A percentile compares a stretch with the other conserved stretches of the same genome.
These are phyloP conservation scores for Aurelia aurita DNA, from an alignment of 30 jellyfish, hydroid and myxozoan species.

Conservation along the genomic window DNA sequence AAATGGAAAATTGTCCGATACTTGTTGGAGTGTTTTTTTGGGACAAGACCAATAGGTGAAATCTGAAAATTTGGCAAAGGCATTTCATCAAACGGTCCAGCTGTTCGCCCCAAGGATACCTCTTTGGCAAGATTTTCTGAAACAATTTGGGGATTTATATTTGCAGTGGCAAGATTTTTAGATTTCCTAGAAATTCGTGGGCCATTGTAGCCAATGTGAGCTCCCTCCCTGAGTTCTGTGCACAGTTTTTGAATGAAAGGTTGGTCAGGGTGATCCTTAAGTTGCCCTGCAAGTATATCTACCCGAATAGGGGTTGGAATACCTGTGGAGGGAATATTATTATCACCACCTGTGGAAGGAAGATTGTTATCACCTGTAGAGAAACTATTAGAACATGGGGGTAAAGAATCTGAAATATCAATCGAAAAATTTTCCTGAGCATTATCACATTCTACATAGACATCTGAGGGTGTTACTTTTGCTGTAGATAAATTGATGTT, in stretches of 20 bases:
- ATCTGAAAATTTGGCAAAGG: constrained; percentile 1
- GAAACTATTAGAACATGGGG: not conserved
- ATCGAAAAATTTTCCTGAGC: not conserved
- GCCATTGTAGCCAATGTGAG: not conserved
- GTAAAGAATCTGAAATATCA: not conserved
- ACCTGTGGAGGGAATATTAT: not conserved
- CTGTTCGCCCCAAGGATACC: not conserved
- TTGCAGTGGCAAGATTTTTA: no score
- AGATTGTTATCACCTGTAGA: not conserved
- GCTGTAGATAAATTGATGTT: not conserved
- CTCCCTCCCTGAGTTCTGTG: constrained; percentile 6
- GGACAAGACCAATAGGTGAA: no score
- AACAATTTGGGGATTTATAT: no score
- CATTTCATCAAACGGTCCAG: constrained; percentile 9
- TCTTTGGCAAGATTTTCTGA: constrained; percentile 5
- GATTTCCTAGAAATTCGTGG: no score
- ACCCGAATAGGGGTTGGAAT: not conserved
- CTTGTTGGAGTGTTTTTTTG: constrained; percentile 1
- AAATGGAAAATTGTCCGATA: not conserved
- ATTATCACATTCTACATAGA: no score
- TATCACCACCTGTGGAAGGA: not conserved
- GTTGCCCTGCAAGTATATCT: not conserved
- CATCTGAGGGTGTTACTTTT: no score
- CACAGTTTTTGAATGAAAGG: not conserved
- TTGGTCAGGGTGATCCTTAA: constrained; percentile 3